These are phyloP conservation scores for Monoplex corrugatus DNA, from an alignment of 2,888 invertebrate genomes.

Conservation along the genomic window DNA sequence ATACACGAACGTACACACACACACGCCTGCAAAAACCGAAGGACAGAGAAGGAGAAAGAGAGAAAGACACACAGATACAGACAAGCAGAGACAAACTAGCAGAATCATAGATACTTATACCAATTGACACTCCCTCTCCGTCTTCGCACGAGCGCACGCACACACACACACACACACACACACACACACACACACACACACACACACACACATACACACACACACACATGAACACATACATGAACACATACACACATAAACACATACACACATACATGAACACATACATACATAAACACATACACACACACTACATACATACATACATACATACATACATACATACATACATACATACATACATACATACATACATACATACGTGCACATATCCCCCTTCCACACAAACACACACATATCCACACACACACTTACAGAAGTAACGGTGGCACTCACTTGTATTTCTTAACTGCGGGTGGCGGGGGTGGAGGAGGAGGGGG, in stretches of 20 bases:
- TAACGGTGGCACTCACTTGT: background rate
- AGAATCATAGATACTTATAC: background rate
- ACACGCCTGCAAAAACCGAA: too few relatives aligned
- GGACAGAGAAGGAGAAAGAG: too few relatives aligned
- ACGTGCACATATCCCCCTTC: too few relatives aligned
- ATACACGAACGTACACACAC: background rate
- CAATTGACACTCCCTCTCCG: too few relatives aligned
- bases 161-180: conserved; percentile 1
- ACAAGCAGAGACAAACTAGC: background rate
- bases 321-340: conserved; percentile 30
- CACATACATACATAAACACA: conserved; percentile 37
- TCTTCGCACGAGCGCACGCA: too few relatives aligned
- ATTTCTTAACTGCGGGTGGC: background rate
- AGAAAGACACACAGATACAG: background rate
- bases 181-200: background rate
- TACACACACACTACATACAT: conserved; percentile 26
- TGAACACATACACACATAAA: background rate
- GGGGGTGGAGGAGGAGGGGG: conserved; percentile 72
- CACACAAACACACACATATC: background rate
- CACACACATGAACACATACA: background rate
- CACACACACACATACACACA: conserved; percentile 17
- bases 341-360: background rate
- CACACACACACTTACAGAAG: background rate
- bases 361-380: background rate
- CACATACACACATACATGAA: conserved; percentile 9